These are phyloP conservation scores for Elaphurus davidianus DNA, from an alignment of 2,113 vertebrate genomes.

Conservation along the genomic window DNA sequence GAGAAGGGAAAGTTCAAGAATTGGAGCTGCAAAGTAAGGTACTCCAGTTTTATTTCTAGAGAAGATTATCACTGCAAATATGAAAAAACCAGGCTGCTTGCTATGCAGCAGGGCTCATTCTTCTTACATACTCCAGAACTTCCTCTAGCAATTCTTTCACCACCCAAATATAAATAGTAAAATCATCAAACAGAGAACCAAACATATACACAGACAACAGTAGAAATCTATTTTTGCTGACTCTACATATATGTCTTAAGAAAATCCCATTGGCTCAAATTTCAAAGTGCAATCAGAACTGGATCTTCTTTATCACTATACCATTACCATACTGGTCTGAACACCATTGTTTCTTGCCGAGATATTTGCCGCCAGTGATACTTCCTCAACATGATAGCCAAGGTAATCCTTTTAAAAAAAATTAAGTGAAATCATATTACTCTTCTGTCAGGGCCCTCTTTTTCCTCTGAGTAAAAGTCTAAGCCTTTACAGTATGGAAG, in stretches of 20 bases:
- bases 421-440: background rate
- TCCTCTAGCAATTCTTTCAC: background rate
- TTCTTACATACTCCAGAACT: background rate
- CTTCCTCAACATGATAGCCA: background rate
- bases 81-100: background rate
- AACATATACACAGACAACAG: background rate
- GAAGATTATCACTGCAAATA: background rate
- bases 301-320: background rate
- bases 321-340: background rate
- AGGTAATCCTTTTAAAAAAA: background rate
- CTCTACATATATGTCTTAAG: background rate
- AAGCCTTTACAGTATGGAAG: background rate
- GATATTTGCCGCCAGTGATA: background rate
- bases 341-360: background rate
- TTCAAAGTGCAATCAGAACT: background rate
- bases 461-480: background rate
- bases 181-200: background rate
- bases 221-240: background rate
- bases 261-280: background rate
- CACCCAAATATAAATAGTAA: background rate
- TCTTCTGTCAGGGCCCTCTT: background rate
- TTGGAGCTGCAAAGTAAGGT: background rate
- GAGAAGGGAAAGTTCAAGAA: background rate
- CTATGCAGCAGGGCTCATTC: background rate
- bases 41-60: background rate